Evolutionary conservation across 2,113 vertebrate genomes (phyloP).

Genomic region (Pomatorhinus ruficollis): DNA sequence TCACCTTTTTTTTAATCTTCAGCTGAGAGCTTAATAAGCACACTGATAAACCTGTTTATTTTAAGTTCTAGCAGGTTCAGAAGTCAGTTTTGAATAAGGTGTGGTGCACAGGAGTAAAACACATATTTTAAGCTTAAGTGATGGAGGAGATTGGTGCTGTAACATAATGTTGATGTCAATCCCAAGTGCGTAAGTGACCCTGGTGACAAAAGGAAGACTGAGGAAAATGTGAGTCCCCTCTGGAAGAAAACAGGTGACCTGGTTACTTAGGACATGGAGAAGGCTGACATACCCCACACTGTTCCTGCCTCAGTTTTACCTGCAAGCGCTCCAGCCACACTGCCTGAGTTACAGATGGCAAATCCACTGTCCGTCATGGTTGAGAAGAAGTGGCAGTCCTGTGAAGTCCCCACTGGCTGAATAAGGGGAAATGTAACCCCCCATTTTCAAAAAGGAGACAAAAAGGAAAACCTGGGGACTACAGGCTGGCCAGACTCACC

Average conservation of each 20-base stretch:
- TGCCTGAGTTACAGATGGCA: neutral
- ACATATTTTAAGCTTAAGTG: neutral
- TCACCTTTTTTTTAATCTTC: neutral
- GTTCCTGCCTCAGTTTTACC: neutral
- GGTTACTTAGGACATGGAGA: neutral
- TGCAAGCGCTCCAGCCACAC: neutral
- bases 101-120: neutral
- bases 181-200: neutral
- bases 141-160: neutral
- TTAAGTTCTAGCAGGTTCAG: neutral
- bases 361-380: neutral
- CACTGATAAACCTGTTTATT: neutral
- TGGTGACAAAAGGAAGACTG: neutral
- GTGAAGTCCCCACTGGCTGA: neutral
- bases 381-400: neutral
- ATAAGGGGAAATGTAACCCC: neutral
- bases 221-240: neutral
- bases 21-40: neutral
- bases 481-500: neutral
- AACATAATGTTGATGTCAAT: fast-evolving
- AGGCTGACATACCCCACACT: fast-evolving
- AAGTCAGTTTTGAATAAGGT: neutral
- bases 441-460: neutral
- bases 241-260: neutral
- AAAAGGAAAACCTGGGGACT: neutral